Conservation (phyloP, 2,888 invertebrate genomes). For the Eupithecia subumbrata region DNA sequence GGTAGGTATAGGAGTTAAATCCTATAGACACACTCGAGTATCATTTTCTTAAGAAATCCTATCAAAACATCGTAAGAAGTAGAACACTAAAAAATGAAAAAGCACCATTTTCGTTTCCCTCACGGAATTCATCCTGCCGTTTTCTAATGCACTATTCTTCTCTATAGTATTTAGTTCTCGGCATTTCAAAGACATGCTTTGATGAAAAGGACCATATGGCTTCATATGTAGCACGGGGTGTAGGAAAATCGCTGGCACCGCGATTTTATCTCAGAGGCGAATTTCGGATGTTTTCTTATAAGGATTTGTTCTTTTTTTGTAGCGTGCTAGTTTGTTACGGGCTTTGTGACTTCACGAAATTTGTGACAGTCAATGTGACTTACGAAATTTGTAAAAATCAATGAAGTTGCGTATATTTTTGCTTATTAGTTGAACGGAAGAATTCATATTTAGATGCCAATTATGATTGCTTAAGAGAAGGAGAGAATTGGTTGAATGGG, state of each 20-base stretch:
- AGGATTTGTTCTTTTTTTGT: background rate
- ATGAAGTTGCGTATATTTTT: background rate
- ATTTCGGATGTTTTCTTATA: slow-evolving; percentile 20
- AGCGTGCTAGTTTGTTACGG: background rate
- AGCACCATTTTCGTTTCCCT: slow-evolving; percentile 13
- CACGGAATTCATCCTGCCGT: slow-evolving; percentile 30
- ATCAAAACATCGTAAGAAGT: background rate
- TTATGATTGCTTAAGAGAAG: background rate
- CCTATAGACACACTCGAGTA: background rate
- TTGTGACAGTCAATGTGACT: background rate
- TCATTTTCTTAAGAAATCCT: background rate
- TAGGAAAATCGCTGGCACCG: slow-evolving; percentile 59
- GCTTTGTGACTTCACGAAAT: background rate
- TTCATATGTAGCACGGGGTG: slow-evolving; percentile 69
- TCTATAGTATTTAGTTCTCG: slow-evolving; percentile 49
- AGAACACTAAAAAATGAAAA: slow-evolving; percentile 12
- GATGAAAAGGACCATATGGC: slow-evolving; percentile 70
- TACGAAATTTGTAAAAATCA: background rate
- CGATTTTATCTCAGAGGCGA: slow-evolving; percentile 56
- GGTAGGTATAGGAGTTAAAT: background rate
- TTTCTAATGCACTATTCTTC: slow-evolving; percentile 36
- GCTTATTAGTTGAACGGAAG: background rate
- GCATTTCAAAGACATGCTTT: slow-evolving; percentile 65
- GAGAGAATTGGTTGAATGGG: background rate
- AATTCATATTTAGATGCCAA: background rate